phyloP scores from a whole-genome alignment of 2,888 invertebrate genomes.

The Zhuqinia jingwanae region DNA sequence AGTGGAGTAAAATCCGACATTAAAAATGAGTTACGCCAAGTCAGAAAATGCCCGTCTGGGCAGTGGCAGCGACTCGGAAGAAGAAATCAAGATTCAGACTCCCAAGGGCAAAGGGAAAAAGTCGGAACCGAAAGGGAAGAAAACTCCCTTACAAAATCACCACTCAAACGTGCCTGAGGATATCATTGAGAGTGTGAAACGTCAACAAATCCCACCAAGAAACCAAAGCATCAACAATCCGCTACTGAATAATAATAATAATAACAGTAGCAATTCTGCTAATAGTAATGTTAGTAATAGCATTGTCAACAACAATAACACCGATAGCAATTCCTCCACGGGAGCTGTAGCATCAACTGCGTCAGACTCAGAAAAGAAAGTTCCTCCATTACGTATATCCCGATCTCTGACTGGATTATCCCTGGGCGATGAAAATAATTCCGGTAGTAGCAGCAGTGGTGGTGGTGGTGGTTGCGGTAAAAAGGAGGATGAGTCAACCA shows the following conservation, averaged over 20 bases:
- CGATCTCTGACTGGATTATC: constrained; percentile 58
- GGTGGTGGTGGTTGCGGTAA: constrained; percentile 2
- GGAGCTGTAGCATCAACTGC: not conserved
- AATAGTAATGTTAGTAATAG: not conserved
- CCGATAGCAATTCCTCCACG: constrained; percentile 53
- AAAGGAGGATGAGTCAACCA: constrained; percentile 45
- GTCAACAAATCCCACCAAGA: constrained; percentile 66
- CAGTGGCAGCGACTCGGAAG: constrained; percentile 44
- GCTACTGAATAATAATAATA: constrained; percentile 6
- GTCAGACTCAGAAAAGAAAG: constrained; percentile 51
- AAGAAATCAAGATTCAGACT: not conserved
- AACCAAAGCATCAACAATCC: constrained; percentile 44
- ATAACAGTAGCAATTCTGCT: not conserved
- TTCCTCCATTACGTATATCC: constrained; percentile 57
- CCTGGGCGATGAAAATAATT: constrained; percentile 46
- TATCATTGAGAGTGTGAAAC: constrained; percentile 70
- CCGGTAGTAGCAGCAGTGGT: not conserved
- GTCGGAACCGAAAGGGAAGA: constrained; percentile 37
- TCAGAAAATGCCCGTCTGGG: not conserved
- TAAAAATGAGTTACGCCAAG: constrained; percentile 33
- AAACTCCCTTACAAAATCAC: constrained; percentile 72
- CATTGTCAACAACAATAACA: constrained; percentile 44
- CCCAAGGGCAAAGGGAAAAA: constrained; percentile 39
- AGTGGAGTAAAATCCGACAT: not conserved
- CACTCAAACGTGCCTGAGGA: constrained; percentile 67